Conservation (phyloP, 2,797 vertebrate species). For the Alauda arvensis region DNA sequence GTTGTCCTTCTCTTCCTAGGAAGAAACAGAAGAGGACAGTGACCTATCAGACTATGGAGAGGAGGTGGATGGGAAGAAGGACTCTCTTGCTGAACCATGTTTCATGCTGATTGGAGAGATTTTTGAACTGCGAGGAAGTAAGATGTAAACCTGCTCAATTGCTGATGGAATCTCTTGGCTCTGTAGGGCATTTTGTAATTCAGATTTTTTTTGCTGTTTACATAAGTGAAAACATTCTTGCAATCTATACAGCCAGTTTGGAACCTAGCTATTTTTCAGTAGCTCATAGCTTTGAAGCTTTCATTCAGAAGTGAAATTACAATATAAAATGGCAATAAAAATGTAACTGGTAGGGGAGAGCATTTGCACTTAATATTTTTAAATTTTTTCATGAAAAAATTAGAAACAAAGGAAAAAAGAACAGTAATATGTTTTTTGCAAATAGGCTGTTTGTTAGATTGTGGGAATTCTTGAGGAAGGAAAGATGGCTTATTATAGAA, state of each 20-base stretch:
- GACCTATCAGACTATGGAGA: conserved; percentile 93
- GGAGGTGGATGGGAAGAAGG: conserved; percentile 87
- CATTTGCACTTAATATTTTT: not conserved
- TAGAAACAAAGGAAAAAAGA: not conserved
- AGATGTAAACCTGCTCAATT: conserved; percentile 48
- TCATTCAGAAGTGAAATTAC: not conserved
- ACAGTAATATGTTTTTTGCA: not conserved
- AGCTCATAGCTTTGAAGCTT: not conserved
- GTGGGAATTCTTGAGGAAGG: not conserved
- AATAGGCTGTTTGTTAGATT: not conserved
- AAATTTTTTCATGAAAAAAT: not conserved
- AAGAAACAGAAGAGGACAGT: conserved; percentile 91
- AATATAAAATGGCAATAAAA: not conserved
- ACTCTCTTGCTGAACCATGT: conserved; percentile 92
- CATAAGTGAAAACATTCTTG: not conserved
- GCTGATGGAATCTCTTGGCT: not conserved
- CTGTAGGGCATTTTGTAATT: not conserved
- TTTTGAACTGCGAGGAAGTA: conserved; percentile 97
- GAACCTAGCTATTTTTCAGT: not conserved
- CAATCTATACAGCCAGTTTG: not conserved
- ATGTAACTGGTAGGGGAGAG: not conserved
- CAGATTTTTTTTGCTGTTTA: not conserved
- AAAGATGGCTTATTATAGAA: not conserved
- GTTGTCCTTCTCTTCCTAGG: conserved; percentile 70
- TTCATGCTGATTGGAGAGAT: conserved; percentile 98